Base-by-base conservation (phyloP, 2,888 invertebrate species). In the Aphrophora alni region DNA sequence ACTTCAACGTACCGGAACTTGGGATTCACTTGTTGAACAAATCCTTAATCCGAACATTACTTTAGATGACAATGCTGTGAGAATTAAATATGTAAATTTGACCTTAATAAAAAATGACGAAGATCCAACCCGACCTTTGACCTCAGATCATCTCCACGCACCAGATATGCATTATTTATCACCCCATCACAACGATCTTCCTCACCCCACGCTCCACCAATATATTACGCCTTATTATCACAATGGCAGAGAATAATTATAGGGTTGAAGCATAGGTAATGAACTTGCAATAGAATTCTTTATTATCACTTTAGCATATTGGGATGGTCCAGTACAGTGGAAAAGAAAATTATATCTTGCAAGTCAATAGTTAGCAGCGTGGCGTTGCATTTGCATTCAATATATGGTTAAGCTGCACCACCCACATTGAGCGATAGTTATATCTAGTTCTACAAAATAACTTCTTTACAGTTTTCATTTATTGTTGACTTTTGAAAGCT, bases 81-180 rank as follows among this genome's bases (percentile, higher is more conserved):
- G 21, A 59, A 59, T 59, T 59, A 59, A 59, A 59, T 21, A 59
- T 59, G 59, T 21, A 59, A 59, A 59, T 59, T 21, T 21, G 21
- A 21, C 44, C 2, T 12, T 14, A 14, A 44, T 14, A 14, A 44
- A 33, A 44, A 44, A 14, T 59, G 59, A 59, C 59, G 59, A 59
- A 21, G 21, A 21, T 59, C 59, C 59, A n/a, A 4, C n/a, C 12
- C 10, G 59, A 59, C 59, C 59, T 59, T 59, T 59, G 59, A 59
- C 59, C 59, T 14, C 59, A 21, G n/a, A 59, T n/a, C 59, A 59
- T 59, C 59, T 59, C 21, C 21, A 21, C 59, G 21, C 59, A 59
- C 59, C 59, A 59, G 21, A 59, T 21, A 59, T 59, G 59, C 59
- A 59, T 59, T 59, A 59, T 59, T 59, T 59, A 59, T 59, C 59